Evolutionary conservation across 2,113 vertebrate genomes (phyloP), one percentile per base, ranked within the genome.

Genomic region (Sceloporus tristichus): DNA sequence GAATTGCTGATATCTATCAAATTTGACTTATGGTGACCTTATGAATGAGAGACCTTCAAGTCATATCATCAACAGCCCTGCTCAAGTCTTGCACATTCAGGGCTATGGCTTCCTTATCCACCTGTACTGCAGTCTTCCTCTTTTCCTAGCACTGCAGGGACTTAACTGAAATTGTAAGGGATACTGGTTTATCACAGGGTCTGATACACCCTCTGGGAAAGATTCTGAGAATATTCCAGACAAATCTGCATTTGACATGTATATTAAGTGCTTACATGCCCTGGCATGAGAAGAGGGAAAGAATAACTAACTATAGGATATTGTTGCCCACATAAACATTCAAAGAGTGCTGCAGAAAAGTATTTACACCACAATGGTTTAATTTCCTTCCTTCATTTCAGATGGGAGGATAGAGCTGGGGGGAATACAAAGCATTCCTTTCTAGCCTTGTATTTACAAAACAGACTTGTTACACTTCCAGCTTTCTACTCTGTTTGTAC

Each of bases 391-490:
- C 65, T 89, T 92, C 62, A 68, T 68, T 65, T 68, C 87, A 93
- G 42, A 74, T 38, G 84, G 34, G 65, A 81, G n/a, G 29, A 3
- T 62, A n/a, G 68, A 48, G 89, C 83, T 91, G 42, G 65, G 34
- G 14, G 90, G 0, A 62, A 93, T 59, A 89, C 14, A 88, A 86
- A 88, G 82, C 42, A 80, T 92, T 92, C 87, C 79, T 85, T 84
- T 83, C 59, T 73, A 93, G 74, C 48, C 85, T 86, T 25, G 71
- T 94, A 89, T 95, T 96, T 94, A 94, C 92, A 85, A 94, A 94
- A 94, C 88, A 95, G 73, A 42, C 78, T 42, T 76, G 68, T 92
- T 81, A 91, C 81, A 91, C 48, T 92, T 91, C 88, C n/a, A 90
- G 85, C 4, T 87, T 13, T 21, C 68, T 81, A 71, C 91, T 70